Evolutionary conservation across 2,888 invertebrate genomes (phyloP).

Genomic region (Scaeva pyrastri): DNA sequence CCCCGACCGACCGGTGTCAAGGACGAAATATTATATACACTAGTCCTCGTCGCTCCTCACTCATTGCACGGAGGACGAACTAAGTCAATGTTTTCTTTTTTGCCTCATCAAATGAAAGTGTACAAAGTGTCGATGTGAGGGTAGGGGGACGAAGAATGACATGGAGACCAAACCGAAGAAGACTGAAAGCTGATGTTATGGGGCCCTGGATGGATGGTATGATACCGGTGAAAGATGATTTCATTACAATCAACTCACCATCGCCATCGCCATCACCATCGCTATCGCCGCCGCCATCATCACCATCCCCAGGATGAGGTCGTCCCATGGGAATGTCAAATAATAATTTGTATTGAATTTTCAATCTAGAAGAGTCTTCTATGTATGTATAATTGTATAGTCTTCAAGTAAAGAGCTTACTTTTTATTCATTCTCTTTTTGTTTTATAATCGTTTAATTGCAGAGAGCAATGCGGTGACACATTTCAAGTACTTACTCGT

Average conservation of each 20-base stretch:
- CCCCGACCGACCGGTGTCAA: constrained; percentile 41
- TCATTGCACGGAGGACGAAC: constrained; percentile 12
- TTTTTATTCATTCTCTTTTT: not conserved
- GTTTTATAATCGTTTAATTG: constrained; percentile 55
- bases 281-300: not conserved
- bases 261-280: not conserved
- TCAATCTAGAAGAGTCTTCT: constrained; percentile 4
- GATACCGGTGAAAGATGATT: constrained; percentile 37
- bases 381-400: not conserved
- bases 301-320: not conserved
- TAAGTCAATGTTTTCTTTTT: constrained; percentile 32
- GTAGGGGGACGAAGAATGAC: not conserved
- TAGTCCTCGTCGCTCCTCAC: too few relatives aligned
- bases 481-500: not conserved
- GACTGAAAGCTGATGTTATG: not conserved
- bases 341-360: constrained; percentile 26
- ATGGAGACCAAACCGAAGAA: too few relatives aligned
- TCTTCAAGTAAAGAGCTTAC: not conserved
- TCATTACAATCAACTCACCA: constrained; percentile 35
- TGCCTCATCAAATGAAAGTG: constrained; percentile 19
- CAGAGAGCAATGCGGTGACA: constrained; percentile 9
- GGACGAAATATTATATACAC: constrained; percentile 46
- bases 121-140: not conserved
- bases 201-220: not conserved
- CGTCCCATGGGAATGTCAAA: constrained; percentile 30